Evolutionary conservation across 2,888 invertebrate species (phyloP), one percentile per base, ranked within the genome.

Genomic region (Drosophila incognita): DNA sequence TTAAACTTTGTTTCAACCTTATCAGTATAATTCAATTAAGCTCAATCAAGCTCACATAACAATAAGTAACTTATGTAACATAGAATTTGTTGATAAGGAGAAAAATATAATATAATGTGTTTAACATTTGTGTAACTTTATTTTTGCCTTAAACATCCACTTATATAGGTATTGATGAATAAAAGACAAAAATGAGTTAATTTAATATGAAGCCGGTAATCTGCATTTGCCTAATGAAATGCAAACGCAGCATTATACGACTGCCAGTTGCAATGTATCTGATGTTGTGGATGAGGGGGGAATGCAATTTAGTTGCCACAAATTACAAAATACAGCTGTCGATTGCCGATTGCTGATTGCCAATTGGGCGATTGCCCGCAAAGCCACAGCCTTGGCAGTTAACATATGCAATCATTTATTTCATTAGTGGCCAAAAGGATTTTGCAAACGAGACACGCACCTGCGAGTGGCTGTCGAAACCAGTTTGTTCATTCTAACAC

Each of bases 281-380:
- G 4, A 48, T 13, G 21, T 24, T 53, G 11, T 48, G 46, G 29
- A 33, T 49, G 42, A 29, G 8, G 10, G 33, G 33, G 33, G 33
- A 57, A 54, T 78, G 74, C 62, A 81, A 81, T 71, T 74, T 46
- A 24, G 48, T 48, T 53, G 52, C 54, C 62, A 49, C 67, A 64
- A 74, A 74, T 69, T 67, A 46, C 54, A 59, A 68, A 76, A 71
- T 68, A 58, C 68, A 24, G 11, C 35, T 54, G 24, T 27, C 36
- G 18, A 56, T 10, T 52, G 38, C 18, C 36, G 6, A 40, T 56
- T 53, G 33, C 38, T 15, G 38, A 59, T 7, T 48, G 54, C 13
- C 27, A 6, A 40, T 54, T 59, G 21, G 46, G 29, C 27, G 51
- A 24, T 35, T 53, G 31, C 51, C 36, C 27, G 40, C 13, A 53